A percentile compares a stretch with the other conserved stretches of the same genome.
These are phyloP conservation scores for Axea sp. DNA, from an alignment of 2,888 invertebrate genomes.

Conservation along the genomic window DNA sequence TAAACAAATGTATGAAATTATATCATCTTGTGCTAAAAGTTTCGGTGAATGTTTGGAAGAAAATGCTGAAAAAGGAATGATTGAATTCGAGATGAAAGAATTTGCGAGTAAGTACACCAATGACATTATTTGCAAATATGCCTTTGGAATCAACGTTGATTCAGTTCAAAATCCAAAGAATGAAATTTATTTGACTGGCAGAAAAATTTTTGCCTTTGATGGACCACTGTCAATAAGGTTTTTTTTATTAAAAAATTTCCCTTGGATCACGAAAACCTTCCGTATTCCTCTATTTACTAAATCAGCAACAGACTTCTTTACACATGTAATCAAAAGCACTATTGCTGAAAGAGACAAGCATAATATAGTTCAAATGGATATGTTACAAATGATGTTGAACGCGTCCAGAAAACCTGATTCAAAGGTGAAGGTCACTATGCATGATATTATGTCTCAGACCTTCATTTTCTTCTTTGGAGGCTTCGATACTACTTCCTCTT, in stretches of 20 bases:
- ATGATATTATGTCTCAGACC: constrained; percentile 79
- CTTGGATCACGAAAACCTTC: constrained; percentile 32
- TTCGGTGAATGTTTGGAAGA: constrained; percentile 67
- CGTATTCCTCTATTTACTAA: constrained; percentile 45
- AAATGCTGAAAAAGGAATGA: constrained; percentile 22
- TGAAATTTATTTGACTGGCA: constrained; percentile 69
- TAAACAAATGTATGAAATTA: constrained; percentile 80
- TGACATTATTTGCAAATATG: constrained; percentile 72
- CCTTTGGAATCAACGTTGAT: constrained; percentile 70
- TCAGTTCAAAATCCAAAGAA: constrained; percentile 72
- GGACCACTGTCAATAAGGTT: constrained; percentile 38
- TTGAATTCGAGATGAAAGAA: constrained; percentile 71
- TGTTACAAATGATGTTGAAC: constrained; percentile 82
- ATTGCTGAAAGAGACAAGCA: constrained; percentile 65
- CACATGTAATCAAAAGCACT: constrained; percentile 57
- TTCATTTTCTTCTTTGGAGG: constrained; percentile 73
- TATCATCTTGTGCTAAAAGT: constrained; percentile 72
- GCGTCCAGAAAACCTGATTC: constrained; percentile 55
- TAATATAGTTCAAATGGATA: constrained; percentile 79
- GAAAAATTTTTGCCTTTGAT: constrained; percentile 54
- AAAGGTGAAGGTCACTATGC: constrained; percentile 66
- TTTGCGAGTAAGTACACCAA: constrained; percentile 72
- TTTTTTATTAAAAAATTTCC: constrained; percentile 49
- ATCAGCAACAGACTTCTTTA: constrained; percentile 63
- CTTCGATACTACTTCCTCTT: constrained; percentile 70